These are phyloP conservation scores for Limnephilus auricula DNA, from an alignment of 2,888 invertebrate species.

Conservation along the genomic window DNA sequence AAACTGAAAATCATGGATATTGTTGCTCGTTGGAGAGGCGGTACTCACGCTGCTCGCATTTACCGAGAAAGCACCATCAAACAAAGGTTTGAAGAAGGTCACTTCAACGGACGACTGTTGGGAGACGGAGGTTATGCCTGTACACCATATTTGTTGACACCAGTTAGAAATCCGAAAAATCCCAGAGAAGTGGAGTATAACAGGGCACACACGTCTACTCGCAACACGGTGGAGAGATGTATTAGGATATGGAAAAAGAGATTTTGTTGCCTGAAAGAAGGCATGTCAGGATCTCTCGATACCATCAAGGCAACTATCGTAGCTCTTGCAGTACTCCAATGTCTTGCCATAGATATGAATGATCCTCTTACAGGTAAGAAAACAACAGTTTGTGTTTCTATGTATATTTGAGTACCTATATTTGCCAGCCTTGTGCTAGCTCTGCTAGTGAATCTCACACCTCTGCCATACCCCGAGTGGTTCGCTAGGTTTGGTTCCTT, in stretches of 20 bases:
- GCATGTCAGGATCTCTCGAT: constrained; percentile 33
- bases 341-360: constrained; percentile 57
- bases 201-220: constrained; percentile 56
- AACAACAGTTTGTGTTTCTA: not conserved
- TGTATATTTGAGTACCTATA: no score
- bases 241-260: constrained; percentile 65
- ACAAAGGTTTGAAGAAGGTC: constrained; percentile 52
- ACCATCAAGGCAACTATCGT: constrained; percentile 51
- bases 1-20: constrained; percentile 66
- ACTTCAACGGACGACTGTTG: constrained; percentile 55
- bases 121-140: constrained; percentile 62
- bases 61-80: constrained; percentile 57
- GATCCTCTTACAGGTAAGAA: constrained; percentile 28
- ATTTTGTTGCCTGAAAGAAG: constrained; percentile 63
- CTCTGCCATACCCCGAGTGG: no score
- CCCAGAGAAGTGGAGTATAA: constrained; percentile 62
- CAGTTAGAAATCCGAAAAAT: constrained; percentile 39
- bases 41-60: constrained; percentile 66
- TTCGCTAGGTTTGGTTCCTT: no score
- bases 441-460: no score
- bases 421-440: no score
- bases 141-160: constrained; percentile 59
- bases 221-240: constrained; percentile 64
- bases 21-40: constrained; percentile 67
- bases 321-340: constrained; percentile 60